Evolutionary conservation across 2,888 invertebrate species (phyloP), one percentile per base, ranked within the genome.

Genomic region (Biston stratarius): DNA sequence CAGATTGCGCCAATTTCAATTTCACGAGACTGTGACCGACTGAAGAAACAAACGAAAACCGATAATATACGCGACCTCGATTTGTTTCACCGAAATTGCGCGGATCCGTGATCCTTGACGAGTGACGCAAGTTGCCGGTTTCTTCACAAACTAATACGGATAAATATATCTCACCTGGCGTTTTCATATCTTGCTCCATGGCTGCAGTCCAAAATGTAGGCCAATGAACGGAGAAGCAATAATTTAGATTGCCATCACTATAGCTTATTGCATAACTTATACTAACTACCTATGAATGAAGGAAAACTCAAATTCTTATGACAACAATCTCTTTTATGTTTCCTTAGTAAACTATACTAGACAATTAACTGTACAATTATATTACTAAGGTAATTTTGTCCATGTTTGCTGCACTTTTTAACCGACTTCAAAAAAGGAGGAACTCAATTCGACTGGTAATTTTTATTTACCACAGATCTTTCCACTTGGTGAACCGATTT

Each of bases 111-210:
- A 69, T 62, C 60, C 67, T 66, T 61, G 60, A 57, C 58, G 47
- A 45, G 34, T 63, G 38, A 59, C 49, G 62, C 67, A 67, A 62
- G 45, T 24, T 6, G 60, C 38, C 52, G 59, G 14, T 51, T 24
- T 62, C 11, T 58, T 61, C n/a, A 61, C 33, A 49, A 65, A 49
- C 12, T 8, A 57, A 48, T 60, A 33, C n/a, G 48, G 15, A 48
- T 48, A 71, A 61, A 60, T 48, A 42, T 66, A 61, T 40, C 65
- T 79, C 89, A 92, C 92, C 92, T 90, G 90, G 75, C 61, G 85
- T 81, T 74, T 81, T 86, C 90, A 92, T 91, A 75, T 85, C 81
- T 66, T 83, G 80, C 77, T 92, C 92, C 63, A 83, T 78, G 11
- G 92, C 92, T 92, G 90, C 88, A 86, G 80, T 84, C 88, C 88